phyloP scores from a whole-genome alignment of 23 tunicate genomes.

The Styela plicata region DNA sequence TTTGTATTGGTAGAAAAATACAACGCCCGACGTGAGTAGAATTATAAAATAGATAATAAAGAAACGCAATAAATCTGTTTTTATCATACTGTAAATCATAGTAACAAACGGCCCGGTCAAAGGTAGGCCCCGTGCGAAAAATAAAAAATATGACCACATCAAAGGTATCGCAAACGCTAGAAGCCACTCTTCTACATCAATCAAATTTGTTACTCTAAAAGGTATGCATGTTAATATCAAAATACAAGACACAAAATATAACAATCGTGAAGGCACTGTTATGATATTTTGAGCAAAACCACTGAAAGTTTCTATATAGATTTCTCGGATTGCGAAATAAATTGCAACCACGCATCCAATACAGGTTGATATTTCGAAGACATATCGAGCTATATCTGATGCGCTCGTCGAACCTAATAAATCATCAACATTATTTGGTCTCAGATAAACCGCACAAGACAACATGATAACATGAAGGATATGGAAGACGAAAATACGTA shows the following conservation, averaged over 20 bases:
- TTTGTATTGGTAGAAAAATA: slow-evolving; percentile 68
- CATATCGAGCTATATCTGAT: slow-evolving; percentile 54
- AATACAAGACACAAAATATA: slow-evolving; percentile 41
- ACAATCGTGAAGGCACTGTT: slow-evolving; percentile 59
- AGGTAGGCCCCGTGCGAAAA: slow-evolving; percentile 55
- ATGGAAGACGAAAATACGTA: slow-evolving; percentile 43
- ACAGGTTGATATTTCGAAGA: slow-evolving; percentile 55
- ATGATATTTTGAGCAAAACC: slow-evolving; percentile 59
- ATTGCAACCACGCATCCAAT: slow-evolving; percentile 35
- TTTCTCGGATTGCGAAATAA: slow-evolving; percentile 38
- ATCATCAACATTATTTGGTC: slow-evolving; percentile 51
- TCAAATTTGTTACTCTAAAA: slow-evolving; percentile 54
- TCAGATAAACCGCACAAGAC: slow-evolving; percentile 62
- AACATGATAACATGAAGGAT: slow-evolving; percentile 55
- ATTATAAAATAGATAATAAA: slow-evolving; percentile 66
- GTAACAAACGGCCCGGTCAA: slow-evolving; percentile 83
- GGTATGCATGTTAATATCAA: slow-evolving; percentile 50
- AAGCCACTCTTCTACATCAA: slow-evolving; percentile 75
- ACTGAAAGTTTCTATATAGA: slow-evolving; percentile 37
- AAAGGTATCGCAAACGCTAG: slow-evolving; percentile 75
- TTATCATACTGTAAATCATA: slow-evolving; percentile 65
- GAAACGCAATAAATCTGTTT: slow-evolving; percentile 65
- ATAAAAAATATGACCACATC: slow-evolving; percentile 76
- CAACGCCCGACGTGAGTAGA: slow-evolving; percentile 48
- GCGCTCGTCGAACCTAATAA: slow-evolving; percentile 48